Conservation (phyloP, 2,113 vertebrate genomes). For the Otolemur garnettii region DNA sequence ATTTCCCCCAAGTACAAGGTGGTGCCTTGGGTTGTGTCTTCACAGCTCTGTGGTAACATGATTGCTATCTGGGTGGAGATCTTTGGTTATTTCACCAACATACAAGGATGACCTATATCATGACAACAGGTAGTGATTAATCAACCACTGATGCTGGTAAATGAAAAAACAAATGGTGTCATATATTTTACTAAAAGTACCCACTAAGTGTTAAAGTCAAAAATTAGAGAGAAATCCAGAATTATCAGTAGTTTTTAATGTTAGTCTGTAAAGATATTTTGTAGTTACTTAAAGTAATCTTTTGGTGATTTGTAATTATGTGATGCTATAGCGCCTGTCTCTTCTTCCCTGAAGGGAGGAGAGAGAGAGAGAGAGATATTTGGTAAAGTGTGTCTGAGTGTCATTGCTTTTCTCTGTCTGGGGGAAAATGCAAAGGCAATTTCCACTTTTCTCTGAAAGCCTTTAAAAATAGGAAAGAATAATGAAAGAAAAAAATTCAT, state of each 20-base stretch:
- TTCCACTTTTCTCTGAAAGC: constrained; percentile 1
- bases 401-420: neutral
- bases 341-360: neutral
- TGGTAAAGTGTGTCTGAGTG: neutral
- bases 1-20: neutral
- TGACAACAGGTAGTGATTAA: neutral
- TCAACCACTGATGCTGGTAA: neutral
- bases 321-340: neutral
- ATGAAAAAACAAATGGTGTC: neutral
- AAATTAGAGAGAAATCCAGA: constrained; percentile 29
- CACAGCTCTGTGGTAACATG: neutral
- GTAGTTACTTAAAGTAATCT: neutral
- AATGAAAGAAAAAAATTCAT: neutral
- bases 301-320: constrained; percentile 41
- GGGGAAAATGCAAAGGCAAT: constrained; percentile 6
- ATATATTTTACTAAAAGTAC: constrained; percentile 14
- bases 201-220: neutral
- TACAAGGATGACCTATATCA: neutral
- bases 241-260: neutral
- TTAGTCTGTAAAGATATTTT: neutral
- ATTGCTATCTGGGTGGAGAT: neutral
- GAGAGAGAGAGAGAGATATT: neutral
- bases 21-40: neutral
- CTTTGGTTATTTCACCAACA: neutral
- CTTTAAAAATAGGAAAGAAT: neutral